Percentiles rank a stretch among this genome's conserved stretches.
Evolutionary conservation across 1,140 invertebrate genomes (phyloP).

Genomic region (Drosophila ananassae): DNA sequence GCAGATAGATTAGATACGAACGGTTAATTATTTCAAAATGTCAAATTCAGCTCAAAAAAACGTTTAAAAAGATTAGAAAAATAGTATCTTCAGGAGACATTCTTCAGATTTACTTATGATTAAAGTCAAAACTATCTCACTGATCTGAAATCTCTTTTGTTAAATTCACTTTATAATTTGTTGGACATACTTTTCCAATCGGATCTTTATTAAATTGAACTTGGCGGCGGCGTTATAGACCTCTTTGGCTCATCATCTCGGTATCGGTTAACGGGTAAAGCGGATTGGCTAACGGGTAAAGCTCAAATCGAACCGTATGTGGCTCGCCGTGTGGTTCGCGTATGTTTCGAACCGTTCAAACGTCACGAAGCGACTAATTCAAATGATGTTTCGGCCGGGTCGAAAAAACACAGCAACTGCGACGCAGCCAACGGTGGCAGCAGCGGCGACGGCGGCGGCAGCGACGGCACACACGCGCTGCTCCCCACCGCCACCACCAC

Average conservation of each 20-base stretch:
- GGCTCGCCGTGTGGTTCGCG: slow-evolving; percentile 58
- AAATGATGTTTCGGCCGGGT: slow-evolving; percentile 75
- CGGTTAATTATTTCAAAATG: too few species aligned
- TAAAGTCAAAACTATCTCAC: too few species aligned
- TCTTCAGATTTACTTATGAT: too few species aligned
- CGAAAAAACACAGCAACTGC: slow-evolving; percentile 66
- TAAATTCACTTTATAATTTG: not conserved
- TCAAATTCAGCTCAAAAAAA: too few species aligned
- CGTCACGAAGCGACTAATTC: slow-evolving; percentile 84
- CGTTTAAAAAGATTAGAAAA: too few species aligned
- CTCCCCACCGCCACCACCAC: slow-evolving; percentile 29
- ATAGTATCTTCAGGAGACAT: too few species aligned
- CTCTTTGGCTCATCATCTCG: slow-evolving; percentile 12
- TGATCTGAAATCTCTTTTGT: not conserved
- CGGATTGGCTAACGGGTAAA: slow-evolving; percentile 22
- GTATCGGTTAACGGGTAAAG: slow-evolving; percentile 34
- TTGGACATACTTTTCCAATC: slow-evolving; percentile 45
- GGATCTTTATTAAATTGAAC: not conserved
- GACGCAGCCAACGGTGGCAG: slow-evolving; percentile 29
- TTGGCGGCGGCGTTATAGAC: slow-evolving; percentile 48
- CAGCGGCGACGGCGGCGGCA: slow-evolving; percentile 32
- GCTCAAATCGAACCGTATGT: slow-evolving; percentile 27
- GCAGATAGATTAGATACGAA: too few species aligned
- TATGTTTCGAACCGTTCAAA: slow-evolving; percentile 84
- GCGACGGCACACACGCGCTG: slow-evolving; percentile 65